phyloP scores from a whole-genome alignment of 2,113 vertebrate species.

The Sinocyclocheilus anophthalmus region DNA sequence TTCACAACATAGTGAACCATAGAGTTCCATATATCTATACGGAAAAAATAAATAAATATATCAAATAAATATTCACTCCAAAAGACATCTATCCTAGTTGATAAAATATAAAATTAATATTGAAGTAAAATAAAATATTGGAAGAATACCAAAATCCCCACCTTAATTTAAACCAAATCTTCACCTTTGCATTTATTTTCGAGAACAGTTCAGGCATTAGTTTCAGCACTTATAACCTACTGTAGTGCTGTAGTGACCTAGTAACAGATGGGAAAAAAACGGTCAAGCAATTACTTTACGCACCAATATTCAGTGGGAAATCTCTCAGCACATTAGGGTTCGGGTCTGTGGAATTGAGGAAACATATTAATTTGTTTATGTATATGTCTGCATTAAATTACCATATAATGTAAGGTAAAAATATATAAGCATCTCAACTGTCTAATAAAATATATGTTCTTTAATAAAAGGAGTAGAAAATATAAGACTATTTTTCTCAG shows the following conservation, averaged over 20 bases:
- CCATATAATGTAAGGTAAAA: not conserved
- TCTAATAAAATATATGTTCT: not conserved
- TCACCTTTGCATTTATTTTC: not conserved
- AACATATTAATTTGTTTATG: not conserved
- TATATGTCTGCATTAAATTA: not conserved
- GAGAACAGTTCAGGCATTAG: no score
- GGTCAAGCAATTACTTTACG: not conserved
- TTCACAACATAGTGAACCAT: not conserved
- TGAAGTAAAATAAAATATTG: not conserved
- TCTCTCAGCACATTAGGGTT: constrained; percentile 55
- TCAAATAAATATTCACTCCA: not conserved
- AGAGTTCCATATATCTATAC: no score
- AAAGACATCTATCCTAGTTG: no score
- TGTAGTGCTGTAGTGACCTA: not conserved
- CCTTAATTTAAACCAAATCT: no score
- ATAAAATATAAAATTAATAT: no score
- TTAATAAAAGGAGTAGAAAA: not conserved
- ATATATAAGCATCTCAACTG: not conserved
- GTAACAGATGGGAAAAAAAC: not conserved
- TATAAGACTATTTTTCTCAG: not conserved
- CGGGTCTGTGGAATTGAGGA: constrained; percentile 41
- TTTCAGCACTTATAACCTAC: not conserved
- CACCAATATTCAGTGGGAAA: constrained; percentile 55
- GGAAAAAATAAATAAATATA: not conserved
- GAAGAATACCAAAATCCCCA: not conserved